Base-by-base conservation (phyloP, 2,797 vertebrate genomes). In the Arremon brunneinucha region DNA sequence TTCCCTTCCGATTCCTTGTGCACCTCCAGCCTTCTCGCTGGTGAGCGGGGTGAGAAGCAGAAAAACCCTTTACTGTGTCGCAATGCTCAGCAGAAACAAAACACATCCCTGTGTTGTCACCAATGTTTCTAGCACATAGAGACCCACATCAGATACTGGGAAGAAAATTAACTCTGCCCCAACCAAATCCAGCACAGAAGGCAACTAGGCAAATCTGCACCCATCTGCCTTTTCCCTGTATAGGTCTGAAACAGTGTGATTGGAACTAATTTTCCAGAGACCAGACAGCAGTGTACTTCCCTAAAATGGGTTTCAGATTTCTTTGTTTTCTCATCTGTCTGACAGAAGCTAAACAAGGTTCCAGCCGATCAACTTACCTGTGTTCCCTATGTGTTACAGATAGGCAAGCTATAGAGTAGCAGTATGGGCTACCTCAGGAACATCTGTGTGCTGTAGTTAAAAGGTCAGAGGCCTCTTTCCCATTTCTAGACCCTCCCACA, bases 21-120 rank as follows among this genome's bases (percentile, higher is more conserved):
- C 32, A 14, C 3, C 20, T 37, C 8, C 7, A 44, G n/a, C 8
- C 20, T 46, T 22, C n/a, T 55, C 0, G 0, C 21, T 46, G n/a
- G 2, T 39, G 43, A 30, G 24, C 3, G 11, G 17, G 13, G 9
- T 46, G 55, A 64, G 37, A 63, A 11, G 28, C 15, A 50, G 76
- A 52, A 75, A 52, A 75, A 11, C 15, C 19, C 49, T 46, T 63
- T 24, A 9, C 26, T 35, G 18, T 23, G 12, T 8, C 64, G 49
- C 12, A 27, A 4, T 8, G 28, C 43, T 86, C 76, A 81, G 34
- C 50, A 52, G 8, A 7, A 35, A 57, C 11, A 50, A 27, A 68
- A n/a, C 49, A 6, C 20, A 39, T 64, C 63, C n/a, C 11, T 69
- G 11, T 24, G 39, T 9, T 41, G 34, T 39, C 43, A 75, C 11